phyloP scores from a whole-genome alignment of 2,113 vertebrate species.

The Pithys albifrons region DNA sequence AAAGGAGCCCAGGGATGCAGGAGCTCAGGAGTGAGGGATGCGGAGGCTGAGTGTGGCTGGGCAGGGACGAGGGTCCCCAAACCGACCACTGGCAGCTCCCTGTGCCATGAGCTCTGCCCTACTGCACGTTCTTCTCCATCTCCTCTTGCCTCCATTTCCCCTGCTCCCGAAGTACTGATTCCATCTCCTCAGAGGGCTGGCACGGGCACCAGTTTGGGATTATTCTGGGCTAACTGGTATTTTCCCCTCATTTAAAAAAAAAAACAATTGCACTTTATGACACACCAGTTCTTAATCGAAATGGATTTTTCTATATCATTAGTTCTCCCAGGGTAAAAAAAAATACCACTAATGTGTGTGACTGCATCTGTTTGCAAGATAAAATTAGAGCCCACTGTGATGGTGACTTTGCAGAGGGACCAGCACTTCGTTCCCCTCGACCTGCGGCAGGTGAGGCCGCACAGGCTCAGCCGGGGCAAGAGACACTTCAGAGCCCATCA shows the following conservation, averaged over 20 bases:
- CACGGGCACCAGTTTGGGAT: not conserved
- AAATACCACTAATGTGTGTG: accelerated
- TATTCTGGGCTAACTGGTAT: not conserved
- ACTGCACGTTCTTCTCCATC: not conserved
- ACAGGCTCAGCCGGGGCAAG: not conserved
- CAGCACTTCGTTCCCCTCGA: accelerated
- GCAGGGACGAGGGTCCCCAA: not conserved
- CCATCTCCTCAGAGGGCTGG: not conserved
- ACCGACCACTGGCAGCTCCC: not conserved
- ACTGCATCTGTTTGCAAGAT: not conserved
- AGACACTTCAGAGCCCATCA: not conserved
- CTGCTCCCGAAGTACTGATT: not conserved
- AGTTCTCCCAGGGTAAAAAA: no score
- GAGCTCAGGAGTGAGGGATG: no score
- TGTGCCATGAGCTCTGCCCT: accelerated
- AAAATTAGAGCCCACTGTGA: accelerated
- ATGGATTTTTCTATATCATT: not conserved
- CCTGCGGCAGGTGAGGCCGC: not conserved
- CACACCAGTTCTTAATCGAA: not conserved
- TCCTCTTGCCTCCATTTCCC: accelerated
- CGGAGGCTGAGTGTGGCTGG: accelerated
- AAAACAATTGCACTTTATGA: not conserved
- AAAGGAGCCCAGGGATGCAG: no score
- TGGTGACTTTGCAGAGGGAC: accelerated
- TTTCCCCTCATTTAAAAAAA: not conserved